Evolutionary conservation across 2,797 vertebrate species (phyloP).

Genomic region (Urosaurus nigricauda): DNA sequence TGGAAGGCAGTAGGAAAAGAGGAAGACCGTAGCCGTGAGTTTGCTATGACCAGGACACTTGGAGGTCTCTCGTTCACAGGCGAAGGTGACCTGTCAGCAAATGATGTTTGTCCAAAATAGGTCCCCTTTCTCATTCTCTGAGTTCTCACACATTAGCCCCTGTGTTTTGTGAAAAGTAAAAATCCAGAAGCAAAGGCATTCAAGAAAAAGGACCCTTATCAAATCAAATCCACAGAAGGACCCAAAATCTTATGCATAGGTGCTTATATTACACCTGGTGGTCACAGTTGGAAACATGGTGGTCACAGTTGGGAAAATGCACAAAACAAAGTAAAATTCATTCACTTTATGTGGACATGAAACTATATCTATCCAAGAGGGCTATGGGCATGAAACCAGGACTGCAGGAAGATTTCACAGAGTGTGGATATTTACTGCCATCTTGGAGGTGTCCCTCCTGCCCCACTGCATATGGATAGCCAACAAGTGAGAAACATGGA

Average conservation of each 20-base stretch:
- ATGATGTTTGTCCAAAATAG: neutral
- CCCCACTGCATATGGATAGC: neutral
- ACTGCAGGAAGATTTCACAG: neutral
- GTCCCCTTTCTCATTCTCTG: neutral
- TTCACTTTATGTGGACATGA: neutral
- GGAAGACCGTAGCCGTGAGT: no score
- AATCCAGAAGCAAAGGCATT: neutral
- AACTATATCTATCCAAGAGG: neutral
- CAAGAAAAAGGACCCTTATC: neutral
- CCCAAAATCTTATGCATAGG: neutral
- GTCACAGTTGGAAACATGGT: neutral
- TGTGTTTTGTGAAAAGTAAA: neutral
- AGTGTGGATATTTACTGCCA: neutral
- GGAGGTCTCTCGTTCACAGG: no score
- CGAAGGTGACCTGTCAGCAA: no score
- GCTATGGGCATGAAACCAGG: no score
- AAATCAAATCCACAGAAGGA: neutral
- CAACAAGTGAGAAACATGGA: neutral
- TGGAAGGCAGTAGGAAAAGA: no score
- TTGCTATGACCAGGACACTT: no score
- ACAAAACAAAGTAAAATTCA: neutral
- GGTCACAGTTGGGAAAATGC: neutral
- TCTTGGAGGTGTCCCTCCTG: neutral
- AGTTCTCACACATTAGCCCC: neutral
- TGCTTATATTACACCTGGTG: neutral